Conservation (phyloP, 1,140 invertebrate genomes). For the Tetraneura akinire region DNA sequence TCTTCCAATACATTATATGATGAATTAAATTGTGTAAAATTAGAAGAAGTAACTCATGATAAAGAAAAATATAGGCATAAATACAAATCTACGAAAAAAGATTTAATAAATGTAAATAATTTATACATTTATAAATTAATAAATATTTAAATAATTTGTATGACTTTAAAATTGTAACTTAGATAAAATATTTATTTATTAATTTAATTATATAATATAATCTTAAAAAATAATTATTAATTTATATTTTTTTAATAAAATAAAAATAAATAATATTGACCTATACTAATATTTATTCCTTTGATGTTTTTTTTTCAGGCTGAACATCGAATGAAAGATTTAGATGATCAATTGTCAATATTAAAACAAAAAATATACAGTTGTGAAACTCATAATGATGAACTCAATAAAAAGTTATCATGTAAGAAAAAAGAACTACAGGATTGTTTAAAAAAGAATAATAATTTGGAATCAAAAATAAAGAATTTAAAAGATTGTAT, state of each 20-base stretch:
- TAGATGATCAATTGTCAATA: background rate
- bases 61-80: conserved; percentile 44
- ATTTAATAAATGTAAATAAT: conserved; percentile 36
- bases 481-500: conserved; percentile 29
- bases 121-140: background rate
- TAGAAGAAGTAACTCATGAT: conserved; percentile 43
- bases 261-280: too few relatives aligned
- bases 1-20: conserved; percentile 39
- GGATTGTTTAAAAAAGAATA: conserved; percentile 19
- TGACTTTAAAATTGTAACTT: too few relatives aligned
- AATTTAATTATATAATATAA: too few relatives aligned
- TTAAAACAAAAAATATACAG: conserved; percentile 7
- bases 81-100: conserved; percentile 36
- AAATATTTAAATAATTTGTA: background rate
- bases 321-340: conserved; percentile 28
- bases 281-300: background rate
- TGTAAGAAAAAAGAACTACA: conserved; percentile 27
- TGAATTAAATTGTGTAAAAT: conserved; percentile 37
- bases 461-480: conserved; percentile 30
- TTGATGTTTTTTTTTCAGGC: background rate
- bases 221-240: too few relatives aligned
- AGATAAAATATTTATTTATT: too few relatives aligned
- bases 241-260: too few relatives aligned
- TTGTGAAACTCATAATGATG: background rate
- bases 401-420: background rate